Conservation (phyloP, 2,113 vertebrate genomes). For the Saguinus imperator region DNA sequence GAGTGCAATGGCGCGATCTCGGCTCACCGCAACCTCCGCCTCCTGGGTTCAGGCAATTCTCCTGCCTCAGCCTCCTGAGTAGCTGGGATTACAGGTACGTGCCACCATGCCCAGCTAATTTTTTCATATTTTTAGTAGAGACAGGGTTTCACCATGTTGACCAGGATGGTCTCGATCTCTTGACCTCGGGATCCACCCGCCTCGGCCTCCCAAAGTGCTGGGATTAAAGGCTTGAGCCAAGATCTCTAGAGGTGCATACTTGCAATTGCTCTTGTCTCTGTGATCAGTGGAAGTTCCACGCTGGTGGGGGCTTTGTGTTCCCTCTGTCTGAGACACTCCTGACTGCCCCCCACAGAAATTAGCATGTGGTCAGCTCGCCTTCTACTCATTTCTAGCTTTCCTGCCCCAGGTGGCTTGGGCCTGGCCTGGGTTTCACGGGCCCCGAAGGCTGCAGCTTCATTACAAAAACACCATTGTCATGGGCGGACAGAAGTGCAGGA, state of each 20-base stretch:
- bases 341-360: not conserved
- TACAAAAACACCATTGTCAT: not conserved
- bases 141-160: too few species aligned
- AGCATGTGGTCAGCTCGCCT: rapidly evolving
- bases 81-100: too few species aligned
- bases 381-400: not conserved
- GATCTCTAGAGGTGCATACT: not conserved
- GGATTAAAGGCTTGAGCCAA: too few species aligned
- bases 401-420: not conserved
- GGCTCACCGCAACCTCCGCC: too few species aligned
- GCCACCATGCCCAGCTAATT: too few species aligned
- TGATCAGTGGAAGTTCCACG: rapidly evolving
- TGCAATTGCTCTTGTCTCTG: not conserved
- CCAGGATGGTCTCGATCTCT: too few species aligned
- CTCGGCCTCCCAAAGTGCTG: too few species aligned
- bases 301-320: not conserved
- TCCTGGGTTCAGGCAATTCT: too few species aligned
- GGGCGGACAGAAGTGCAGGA: not conserved
- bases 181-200: too few species aligned
- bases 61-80: too few species aligned
- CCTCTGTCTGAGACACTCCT: not conserved
- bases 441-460: not conserved
- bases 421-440: not conserved
- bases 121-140: too few species aligned
- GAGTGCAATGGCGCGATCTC: too few species aligned